These are phyloP conservation scores for Enteromius anoplus DNA, from an alignment of 2,797 vertebrate species.

Conservation along the genomic window DNA sequence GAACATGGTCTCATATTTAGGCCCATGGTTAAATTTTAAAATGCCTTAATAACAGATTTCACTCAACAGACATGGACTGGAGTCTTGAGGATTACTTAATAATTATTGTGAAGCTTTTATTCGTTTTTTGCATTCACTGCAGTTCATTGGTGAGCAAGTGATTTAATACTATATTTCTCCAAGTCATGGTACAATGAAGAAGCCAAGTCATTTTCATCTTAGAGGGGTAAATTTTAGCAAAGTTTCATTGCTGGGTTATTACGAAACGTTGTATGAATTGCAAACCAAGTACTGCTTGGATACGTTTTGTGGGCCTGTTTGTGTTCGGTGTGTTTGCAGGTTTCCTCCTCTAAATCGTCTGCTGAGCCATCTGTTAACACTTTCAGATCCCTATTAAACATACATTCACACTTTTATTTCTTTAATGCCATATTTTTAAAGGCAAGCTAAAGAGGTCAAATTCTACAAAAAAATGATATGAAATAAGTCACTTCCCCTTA, in stretches of 20 bases:
- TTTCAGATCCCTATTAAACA: constrained; percentile 37
- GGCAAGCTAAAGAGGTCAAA: neutral
- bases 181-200: neutral
- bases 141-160: neutral
- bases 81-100: neutral
- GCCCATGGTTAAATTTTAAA: neutral
- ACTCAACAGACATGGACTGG: neutral
- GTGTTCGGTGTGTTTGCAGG: neutral
- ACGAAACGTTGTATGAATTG: neutral
- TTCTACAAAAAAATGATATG: neutral
- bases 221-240: neutral
- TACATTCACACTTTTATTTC: neutral
- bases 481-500: constrained; percentile 20
- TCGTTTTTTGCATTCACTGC: neutral
- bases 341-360: constrained; percentile 36
- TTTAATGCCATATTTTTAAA: neutral
- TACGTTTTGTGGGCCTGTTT: neutral
- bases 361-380: constrained; percentile 37
- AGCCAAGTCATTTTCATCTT: neutral
- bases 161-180: neutral
- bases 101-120: neutral
- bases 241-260: neutral
- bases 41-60: neutral
- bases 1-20: neutral
- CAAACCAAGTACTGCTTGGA: neutral